Evolutionary conservation across 2,797 vertebrate genomes (phyloP).

Genomic region (Acanthurus leucopareius): DNA sequence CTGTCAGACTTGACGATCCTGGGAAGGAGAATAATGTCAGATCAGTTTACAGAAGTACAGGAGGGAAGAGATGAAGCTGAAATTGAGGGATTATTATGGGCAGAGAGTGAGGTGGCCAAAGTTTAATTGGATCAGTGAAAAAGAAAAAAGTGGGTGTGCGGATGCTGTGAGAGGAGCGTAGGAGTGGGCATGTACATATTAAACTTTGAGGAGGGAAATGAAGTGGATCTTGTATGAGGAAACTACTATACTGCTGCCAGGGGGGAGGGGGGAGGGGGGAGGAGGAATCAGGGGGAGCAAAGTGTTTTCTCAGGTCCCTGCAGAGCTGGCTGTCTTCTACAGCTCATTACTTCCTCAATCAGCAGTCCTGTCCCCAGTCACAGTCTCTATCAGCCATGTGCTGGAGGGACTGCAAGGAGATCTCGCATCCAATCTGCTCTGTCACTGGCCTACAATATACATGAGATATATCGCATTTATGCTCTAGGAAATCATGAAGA

Average conservation of each 20-base stretch:
- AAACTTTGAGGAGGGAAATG: slow-evolving; percentile 63
- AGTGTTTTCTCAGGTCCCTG: slow-evolving; percentile 38
- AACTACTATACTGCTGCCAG: slow-evolving; percentile 31
- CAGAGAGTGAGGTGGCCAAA: slow-evolving; percentile 45
- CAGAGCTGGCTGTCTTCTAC: slow-evolving; percentile 46
- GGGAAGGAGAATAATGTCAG: background rate
- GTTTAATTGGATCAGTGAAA: slow-evolving; percentile 62
- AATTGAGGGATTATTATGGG: slow-evolving; percentile 57
- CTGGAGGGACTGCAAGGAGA: slow-evolving; percentile 9
- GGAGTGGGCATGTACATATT: slow-evolving; percentile 63
- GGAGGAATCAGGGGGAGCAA: slow-evolving; percentile 26
- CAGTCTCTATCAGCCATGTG: slow-evolving; percentile 37
- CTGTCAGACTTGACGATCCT: background rate
- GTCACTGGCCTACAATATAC: slow-evolving; percentile 13
- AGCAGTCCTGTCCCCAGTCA: slow-evolving; percentile 46
- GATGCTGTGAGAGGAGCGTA: slow-evolving; percentile 10
- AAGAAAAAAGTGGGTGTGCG: slow-evolving; percentile 27
- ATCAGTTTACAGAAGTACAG: slow-evolving; percentile 13
- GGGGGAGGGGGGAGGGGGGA: slow-evolving; percentile 12
- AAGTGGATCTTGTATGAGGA: slow-evolving; percentile 54
- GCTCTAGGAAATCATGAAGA: background rate
- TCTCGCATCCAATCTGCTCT: slow-evolving; percentile 45
- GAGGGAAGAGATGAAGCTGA: slow-evolving; percentile 50
- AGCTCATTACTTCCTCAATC: slow-evolving; percentile 75
- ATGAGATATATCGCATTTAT: background rate